Percentiles rank a stretch among this genome's conserved stretches.
Evolutionary conservation across 1,140 invertebrate genomes (phyloP).

Genomic region (Andrena cerasifolii): DNA sequence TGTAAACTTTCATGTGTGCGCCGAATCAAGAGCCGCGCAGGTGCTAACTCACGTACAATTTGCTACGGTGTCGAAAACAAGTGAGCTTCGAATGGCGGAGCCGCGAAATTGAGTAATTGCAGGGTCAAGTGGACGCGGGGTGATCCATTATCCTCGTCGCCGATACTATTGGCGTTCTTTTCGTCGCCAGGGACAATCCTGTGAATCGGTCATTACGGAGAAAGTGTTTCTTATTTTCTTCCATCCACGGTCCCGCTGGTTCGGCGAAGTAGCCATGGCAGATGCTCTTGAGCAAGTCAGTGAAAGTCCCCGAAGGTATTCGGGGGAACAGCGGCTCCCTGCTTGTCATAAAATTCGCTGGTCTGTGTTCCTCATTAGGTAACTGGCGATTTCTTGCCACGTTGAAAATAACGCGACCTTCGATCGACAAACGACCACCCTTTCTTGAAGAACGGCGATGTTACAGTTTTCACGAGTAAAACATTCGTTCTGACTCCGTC

Average conservation of each 20-base stretch:
- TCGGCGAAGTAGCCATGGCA: constrained; percentile 59
- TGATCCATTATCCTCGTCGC: not conserved
- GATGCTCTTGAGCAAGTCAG: constrained; percentile 72
- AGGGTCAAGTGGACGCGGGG: no score
- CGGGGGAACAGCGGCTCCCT: constrained; percentile 14
- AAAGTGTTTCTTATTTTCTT: constrained; percentile 75
- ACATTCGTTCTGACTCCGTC: not conserved
- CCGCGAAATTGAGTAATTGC: not conserved
- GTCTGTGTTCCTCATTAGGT: constrained; percentile 47
- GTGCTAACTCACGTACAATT: not conserved
- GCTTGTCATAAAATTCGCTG: constrained; percentile 22
- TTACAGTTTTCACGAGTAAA: not conserved
- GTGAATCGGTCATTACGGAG: constrained; percentile 71
- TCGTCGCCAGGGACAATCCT: constrained; percentile 38
- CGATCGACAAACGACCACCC: not conserved
- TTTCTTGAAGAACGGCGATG: no score
- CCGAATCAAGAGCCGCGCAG: no score
- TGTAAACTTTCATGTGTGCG: no score
- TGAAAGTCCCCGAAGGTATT: constrained; percentile 70
- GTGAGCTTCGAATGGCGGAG: not conserved
- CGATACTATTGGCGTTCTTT: not conserved
- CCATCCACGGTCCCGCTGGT: constrained; percentile 32
- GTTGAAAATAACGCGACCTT: no score
- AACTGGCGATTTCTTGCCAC: constrained; percentile 42
- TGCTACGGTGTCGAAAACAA: no score